Evolutionary conservation across 2,888 invertebrate species (phyloP).

Genomic region (Dinocampus coccinellae): DNA sequence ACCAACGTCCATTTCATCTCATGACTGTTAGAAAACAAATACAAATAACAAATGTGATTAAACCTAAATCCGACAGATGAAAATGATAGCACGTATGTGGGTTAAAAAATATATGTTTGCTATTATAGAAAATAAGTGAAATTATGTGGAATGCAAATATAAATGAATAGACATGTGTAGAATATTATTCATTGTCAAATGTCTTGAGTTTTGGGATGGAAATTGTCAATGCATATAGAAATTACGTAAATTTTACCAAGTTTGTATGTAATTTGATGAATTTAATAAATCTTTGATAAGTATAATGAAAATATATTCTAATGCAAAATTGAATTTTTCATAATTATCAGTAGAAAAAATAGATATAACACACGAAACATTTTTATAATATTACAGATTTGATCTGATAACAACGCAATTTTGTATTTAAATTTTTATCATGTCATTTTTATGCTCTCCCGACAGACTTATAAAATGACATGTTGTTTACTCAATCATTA

Average conservation of each 20-base stretch:
- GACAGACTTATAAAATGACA: too few relatives aligned
- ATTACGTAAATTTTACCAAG: neutral
- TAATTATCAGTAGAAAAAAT: neutral
- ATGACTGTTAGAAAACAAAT: neutral
- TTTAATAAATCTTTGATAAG: neutral
- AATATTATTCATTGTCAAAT: too few relatives aligned
- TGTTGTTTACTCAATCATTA: too few relatives aligned
- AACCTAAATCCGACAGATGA: neutral
- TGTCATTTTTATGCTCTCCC: too few relatives aligned
- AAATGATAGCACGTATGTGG: neutral
- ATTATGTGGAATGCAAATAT: neutral
- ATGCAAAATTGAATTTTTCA: neutral
- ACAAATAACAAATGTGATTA: neutral
- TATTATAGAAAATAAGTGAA: neutral
- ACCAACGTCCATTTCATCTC: neutral
- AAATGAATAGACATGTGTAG: neutral
- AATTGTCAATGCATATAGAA: too few relatives aligned
- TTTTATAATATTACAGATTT: too few relatives aligned
- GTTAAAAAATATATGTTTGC: neutral
- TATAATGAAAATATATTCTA: neutral
- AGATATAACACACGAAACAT: neutral
- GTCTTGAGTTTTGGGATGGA: too few relatives aligned
- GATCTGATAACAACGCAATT: neutral
- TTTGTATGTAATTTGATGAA: neutral
- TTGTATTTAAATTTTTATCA: neutral